Percentiles rank a stretch among this genome's conserved stretches.
Evolutionary conservation across 2,888 invertebrate species (phyloP).

Genomic region (Sarcophaga variegata): DNA sequence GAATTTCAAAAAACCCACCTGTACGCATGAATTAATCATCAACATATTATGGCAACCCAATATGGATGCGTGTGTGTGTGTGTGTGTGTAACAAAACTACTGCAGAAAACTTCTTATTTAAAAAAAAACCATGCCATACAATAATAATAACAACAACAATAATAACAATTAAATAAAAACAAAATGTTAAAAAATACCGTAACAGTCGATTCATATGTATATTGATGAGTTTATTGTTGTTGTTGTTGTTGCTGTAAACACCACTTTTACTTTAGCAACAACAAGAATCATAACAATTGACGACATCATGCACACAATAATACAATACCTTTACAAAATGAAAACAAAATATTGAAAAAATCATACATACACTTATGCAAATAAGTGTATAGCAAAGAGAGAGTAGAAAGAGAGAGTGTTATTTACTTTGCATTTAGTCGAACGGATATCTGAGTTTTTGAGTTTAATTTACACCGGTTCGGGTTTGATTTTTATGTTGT

Average conservation of each 20-base stretch:
- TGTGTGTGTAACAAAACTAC: background rate
- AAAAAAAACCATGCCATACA: background rate
- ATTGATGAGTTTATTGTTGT: conserved; percentile 9
- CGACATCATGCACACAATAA: conserved; percentile 7
- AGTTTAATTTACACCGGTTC: conserved; percentile 54
- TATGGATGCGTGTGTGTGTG: background rate
- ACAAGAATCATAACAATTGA: conserved; percentile 28
- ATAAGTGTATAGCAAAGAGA: conserved; percentile 46
- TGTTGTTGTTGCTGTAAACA: conserved; percentile 51
- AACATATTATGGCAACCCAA: conserved; percentile 25
- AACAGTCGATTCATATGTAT: conserved; percentile 24
- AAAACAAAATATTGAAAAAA: conserved; percentile 49
- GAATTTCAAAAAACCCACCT: conserved; percentile 40
- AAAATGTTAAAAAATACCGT: conserved; percentile 38
- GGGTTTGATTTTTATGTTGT: conserved; percentile 22
- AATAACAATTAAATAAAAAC: conserved; percentile 31
- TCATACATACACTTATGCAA: background rate
- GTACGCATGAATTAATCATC: conserved; percentile 58
- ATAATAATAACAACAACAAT: conserved; percentile 21
- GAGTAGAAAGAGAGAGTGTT: conserved; percentile 44
- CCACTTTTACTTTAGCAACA: conserved; percentile 78
- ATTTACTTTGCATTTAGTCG: background rate
- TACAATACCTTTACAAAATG: conserved; percentile 22
- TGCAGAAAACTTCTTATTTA: conserved; percentile 12
- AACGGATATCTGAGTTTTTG: background rate